These are phyloP conservation scores for Colostygia pectinataria DNA, from an alignment of 2,888 invertebrate genomes.

Conservation along the genomic window DNA sequence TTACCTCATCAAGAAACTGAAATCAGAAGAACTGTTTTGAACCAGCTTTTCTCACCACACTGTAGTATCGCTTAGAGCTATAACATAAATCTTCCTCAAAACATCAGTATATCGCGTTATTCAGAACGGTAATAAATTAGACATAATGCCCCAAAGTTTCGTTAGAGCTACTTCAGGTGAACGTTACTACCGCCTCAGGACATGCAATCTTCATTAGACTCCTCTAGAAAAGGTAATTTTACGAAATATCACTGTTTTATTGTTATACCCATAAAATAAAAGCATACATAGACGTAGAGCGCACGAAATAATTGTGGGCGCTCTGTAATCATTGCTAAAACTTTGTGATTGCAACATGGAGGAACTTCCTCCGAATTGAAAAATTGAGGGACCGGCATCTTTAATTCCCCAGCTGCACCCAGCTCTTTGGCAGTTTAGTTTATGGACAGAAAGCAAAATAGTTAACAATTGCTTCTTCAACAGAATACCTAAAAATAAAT, in stretches of 20 bases:
- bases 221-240: background rate
- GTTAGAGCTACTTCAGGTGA: conserved; percentile 76
- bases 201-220: conserved; percentile 73
- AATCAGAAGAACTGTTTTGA: no score
- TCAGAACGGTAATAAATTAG: conserved; percentile 71
- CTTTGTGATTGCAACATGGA: no score
- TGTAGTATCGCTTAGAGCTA: conserved; percentile 57
- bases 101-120: conserved; percentile 61
- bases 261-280: background rate
- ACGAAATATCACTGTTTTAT: conserved; percentile 9
- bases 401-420: no score
- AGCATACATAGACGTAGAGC: background rate
- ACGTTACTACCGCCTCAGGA: conserved; percentile 69
- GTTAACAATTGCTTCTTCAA: no score
- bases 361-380: no score
- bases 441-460: no score
- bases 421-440: no score
- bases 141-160: conserved; percentile 68
- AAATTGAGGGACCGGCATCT: no score
- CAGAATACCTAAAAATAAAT: no score
- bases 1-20: no score
- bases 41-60: conserved; percentile 3
- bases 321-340: no score
- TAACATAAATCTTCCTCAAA: conserved; percentile 75
- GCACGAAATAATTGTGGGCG: no score